Percentiles rank a stretch among this genome's conserved stretches.
Conservation (phyloP, 1,140 invertebrate species). For the Caenorhabditis brenneri region DNA sequence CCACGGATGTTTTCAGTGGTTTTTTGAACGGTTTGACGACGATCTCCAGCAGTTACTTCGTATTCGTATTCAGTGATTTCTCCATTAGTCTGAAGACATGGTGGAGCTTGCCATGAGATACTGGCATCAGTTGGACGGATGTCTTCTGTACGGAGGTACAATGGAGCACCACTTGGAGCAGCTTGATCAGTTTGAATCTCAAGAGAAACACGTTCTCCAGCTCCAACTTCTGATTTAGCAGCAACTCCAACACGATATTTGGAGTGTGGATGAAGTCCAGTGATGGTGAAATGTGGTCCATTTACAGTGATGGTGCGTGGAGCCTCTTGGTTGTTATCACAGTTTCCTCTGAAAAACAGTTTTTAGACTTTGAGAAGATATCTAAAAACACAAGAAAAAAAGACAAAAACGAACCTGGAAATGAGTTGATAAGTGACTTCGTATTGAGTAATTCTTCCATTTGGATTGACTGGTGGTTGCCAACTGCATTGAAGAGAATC, state of each 20-base stretch:
- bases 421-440: slow-evolving; percentile 70
- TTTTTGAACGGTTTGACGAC: slow-evolving; percentile 57
- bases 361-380: neutral
- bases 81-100: slow-evolving; percentile 68
- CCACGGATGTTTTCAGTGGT: slow-evolving; percentile 62
- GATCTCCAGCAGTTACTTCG: slow-evolving; percentile 64
- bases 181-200: slow-evolving; percentile 69
- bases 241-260: slow-evolving; percentile 69
- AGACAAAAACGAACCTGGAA: slow-evolving; percentile 54
- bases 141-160: slow-evolving; percentile 64
- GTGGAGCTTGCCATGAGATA: slow-evolving; percentile 69
- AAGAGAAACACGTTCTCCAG: slow-evolving; percentile 67
- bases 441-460: slow-evolving; percentile 68
- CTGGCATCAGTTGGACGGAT: slow-evolving; percentile 58
- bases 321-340: slow-evolving; percentile 61
- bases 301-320: slow-evolving; percentile 58
- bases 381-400: too few relatives aligned
- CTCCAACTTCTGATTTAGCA: slow-evolving; percentile 63
- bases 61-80: slow-evolving; percentile 70
- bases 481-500: slow-evolving; percentile 69
- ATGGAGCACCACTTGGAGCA: slow-evolving; percentile 65
- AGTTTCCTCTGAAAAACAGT: slow-evolving; percentile 65
- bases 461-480: slow-evolving; percentile 67
- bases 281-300: slow-evolving; percentile 62
- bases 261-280: slow-evolving; percentile 69